These are phyloP conservation scores for Protosalanx chinensis DNA, from an alignment of 2,797 vertebrate genomes.

Conservation along the genomic window DNA sequence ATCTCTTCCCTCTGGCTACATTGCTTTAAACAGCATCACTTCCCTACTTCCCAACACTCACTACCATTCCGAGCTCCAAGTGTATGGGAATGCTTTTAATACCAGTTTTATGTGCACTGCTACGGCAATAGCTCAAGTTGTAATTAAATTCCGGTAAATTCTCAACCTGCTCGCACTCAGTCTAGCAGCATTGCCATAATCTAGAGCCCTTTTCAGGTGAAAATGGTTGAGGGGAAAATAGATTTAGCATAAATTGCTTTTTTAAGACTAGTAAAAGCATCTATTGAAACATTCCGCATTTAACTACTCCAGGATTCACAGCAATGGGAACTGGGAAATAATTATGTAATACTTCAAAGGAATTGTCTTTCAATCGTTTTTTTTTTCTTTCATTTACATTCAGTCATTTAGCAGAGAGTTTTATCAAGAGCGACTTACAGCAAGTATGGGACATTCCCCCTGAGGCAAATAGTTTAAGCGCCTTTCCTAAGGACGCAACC, in stretches of 20 bases:
- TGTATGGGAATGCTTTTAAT: constrained; percentile 34
- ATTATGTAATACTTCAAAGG: background rate
- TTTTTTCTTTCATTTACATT: background rate
- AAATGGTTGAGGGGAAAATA: background rate
- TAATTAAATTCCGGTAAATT: constrained; percentile 29
- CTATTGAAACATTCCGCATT: too few relatives aligned
- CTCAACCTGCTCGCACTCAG: constrained; percentile 4
- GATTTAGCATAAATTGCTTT: background rate
- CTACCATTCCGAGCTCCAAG: constrained; percentile 28
- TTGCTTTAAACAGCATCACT: too few relatives aligned
- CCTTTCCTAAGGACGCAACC: too few relatives aligned
- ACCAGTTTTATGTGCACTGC: constrained; percentile 15
- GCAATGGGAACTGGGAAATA: too few relatives aligned
- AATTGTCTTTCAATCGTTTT: constrained; percentile 1
- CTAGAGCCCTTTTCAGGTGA: background rate
- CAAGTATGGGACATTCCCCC: too few relatives aligned
- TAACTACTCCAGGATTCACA: too few relatives aligned
- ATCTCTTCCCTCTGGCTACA: background rate
- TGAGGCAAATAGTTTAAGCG: too few relatives aligned
- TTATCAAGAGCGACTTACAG: too few relatives aligned
- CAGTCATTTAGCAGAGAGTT: too few relatives aligned
- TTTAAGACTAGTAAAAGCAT: background rate
- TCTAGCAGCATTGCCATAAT: background rate
- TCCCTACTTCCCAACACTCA: background rate
- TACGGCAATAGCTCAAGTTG: constrained; percentile 16